A percentile compares a stretch with the other conserved stretches of the same genome.
Evolutionary conservation across 2,888 invertebrate species (phyloP).

Genomic region (Acanthococcus lagerstroemiae): DNA sequence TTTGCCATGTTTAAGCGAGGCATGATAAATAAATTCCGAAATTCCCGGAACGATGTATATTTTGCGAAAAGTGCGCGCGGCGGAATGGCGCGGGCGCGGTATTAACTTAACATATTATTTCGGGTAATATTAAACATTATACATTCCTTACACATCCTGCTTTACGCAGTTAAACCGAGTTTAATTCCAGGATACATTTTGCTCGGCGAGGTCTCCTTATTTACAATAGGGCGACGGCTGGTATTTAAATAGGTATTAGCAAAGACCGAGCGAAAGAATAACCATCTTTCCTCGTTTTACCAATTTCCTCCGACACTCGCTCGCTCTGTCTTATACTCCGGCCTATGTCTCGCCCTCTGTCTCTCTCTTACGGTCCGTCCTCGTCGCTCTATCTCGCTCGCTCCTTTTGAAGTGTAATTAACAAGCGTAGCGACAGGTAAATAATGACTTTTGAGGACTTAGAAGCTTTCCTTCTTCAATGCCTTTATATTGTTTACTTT

Average conservation of each 20-base stretch:
- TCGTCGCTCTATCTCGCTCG: not conserved
- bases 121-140: not conserved
- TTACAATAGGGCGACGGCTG: too few species aligned
- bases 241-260: too few species aligned
- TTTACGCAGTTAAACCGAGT: not conserved
- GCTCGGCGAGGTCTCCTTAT: not conserved
- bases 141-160: not conserved
- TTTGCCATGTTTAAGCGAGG: not conserved
- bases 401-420: constrained; percentile 25
- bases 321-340: not conserved
- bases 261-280: too few species aligned
- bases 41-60: not conserved
- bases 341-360: not conserved
- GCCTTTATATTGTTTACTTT: constrained; percentile 24
- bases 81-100: not conserved
- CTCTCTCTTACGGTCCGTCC: not conserved
- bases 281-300: too few species aligned
- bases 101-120: not conserved
- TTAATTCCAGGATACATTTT: not conserved
- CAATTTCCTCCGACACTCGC: not conserved
- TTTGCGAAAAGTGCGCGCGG: too few species aligned
- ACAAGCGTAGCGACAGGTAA: constrained; percentile 30
- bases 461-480: constrained; percentile 16
- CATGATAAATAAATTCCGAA: not conserved
- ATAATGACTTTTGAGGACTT: constrained; percentile 27